These are phyloP conservation scores for Poecilia wingei DNA, from an alignment of 2,797 vertebrate genomes.

Conservation along the genomic window DNA sequence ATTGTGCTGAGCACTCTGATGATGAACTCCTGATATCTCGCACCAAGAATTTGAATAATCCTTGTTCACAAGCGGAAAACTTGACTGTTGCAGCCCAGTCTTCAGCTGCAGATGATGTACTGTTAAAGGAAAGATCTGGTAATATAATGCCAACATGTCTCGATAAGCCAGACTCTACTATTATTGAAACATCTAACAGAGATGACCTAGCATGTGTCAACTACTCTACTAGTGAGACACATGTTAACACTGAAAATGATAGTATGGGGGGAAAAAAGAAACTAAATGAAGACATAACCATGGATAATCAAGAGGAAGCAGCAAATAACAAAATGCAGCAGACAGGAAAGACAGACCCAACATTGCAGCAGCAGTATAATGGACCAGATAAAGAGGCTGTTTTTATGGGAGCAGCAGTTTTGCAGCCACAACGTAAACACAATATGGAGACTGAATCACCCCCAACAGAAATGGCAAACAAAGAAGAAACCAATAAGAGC, in stretches of 20 bases:
- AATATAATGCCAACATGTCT: slow-evolving; percentile 31
- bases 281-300: slow-evolving; percentile 28
- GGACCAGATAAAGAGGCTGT: slow-evolving; percentile 49
- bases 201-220: slow-evolving; percentile 42
- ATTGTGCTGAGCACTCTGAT: slow-evolving; percentile 12
- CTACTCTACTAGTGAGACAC: slow-evolving; percentile 17
- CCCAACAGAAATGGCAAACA: slow-evolving; percentile 29
- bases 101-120: slow-evolving; percentile 15
- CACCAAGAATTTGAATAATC: slow-evolving; percentile 22
- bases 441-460: slow-evolving; percentile 28
- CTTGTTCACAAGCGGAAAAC: slow-evolving; percentile 28
- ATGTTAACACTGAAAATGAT: slow-evolving; percentile 33
- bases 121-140: slow-evolving; percentile 30
- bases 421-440: slow-evolving; percentile 34
- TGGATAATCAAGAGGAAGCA: slow-evolving; percentile 55
- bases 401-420: slow-evolving; percentile 42
- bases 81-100: slow-evolving; percentile 7
- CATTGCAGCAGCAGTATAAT: slow-evolving; percentile 39
- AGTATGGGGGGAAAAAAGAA: slow-evolving; percentile 39
- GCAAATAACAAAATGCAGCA: slow-evolving; percentile 25
- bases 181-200: slow-evolving; percentile 50
- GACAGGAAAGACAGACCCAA: slow-evolving; percentile 39
- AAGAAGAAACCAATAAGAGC: slow-evolving; percentile 25
- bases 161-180: slow-evolving; percentile 30
- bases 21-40: slow-evolving; percentile 14